A percentile compares a stretch with the other conserved stretches of the same genome.
phyloP scores from a whole-genome alignment of 2,113 vertebrate genomes.

The Rostratula benghalensis region DNA sequence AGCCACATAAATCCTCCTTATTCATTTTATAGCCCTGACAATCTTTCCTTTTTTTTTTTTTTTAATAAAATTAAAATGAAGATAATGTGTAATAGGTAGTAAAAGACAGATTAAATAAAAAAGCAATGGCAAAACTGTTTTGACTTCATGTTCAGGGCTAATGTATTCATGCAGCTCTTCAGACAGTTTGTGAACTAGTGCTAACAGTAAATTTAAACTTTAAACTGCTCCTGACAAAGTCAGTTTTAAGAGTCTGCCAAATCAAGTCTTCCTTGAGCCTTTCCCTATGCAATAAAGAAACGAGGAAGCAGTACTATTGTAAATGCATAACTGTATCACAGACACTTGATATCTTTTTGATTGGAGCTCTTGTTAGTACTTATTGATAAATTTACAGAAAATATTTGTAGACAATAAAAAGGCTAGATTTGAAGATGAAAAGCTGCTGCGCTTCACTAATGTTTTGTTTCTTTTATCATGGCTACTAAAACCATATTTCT shows the following conservation, averaged over 20 bases:
- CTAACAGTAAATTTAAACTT: conserved; percentile 20
- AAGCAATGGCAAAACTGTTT: not conserved
- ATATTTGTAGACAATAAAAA: not conserved
- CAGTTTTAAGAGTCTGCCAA: conserved; percentile 22
- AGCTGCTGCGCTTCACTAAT: not conserved
- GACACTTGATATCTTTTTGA: not conserved
- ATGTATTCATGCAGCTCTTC: not conserved
- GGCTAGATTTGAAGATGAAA: not conserved
- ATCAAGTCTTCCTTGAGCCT: not conserved
- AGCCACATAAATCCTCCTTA: conserved; percentile 56
- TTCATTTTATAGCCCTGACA: conserved; percentile 20
- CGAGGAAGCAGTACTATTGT: not conserved
- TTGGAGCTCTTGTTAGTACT: not conserved
- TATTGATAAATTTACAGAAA: not conserved
- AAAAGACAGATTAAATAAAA: conserved; percentile 64
- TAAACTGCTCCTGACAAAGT: not conserved
- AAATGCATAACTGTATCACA: not conserved
- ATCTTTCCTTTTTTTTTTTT: not conserved
- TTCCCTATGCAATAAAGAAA: not conserved
- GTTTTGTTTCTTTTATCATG: not conserved
- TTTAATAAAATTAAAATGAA: conserved; percentile 36
- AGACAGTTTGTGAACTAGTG: not conserved
- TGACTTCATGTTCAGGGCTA: not conserved
- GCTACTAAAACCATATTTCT: not conserved
- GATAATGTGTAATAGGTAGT: conserved; percentile 37